Evolutionary conservation across 2,888 invertebrate species (phyloP), one percentile per base, ranked within the genome.

Genomic region (Dicyrtomina minuta): DNA sequence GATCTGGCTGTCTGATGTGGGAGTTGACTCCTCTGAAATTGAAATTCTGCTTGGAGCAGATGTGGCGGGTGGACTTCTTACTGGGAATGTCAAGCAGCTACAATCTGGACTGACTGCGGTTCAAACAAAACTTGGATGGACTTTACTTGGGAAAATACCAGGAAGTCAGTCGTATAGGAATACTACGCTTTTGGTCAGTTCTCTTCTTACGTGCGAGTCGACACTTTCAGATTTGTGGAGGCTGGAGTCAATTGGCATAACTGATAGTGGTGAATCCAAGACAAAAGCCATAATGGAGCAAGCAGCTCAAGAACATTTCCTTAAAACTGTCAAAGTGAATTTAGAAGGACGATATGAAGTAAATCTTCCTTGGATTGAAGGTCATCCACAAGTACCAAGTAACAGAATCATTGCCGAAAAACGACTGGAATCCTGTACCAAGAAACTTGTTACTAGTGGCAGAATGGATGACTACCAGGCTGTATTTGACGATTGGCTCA

Each of bases 51-150:
- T 66, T 44, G 66, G 66, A 66, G 59, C 58, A 1, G 58, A 66
- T 26, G 4, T 10, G 6, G 20, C 39, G 17, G 66, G 46, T 1
- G 1, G 20, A 27, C 26, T 66, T 1, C 44, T 58, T 1, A 66
- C 66, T 12, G 66, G 66, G 15, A 22, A 15, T 3, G 8, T 44
- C 3, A 3, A 26, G 2, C 46, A 46, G 10, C 22, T 66, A 17
- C 15, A 44, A 6, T 46, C 20, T n/a, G 66, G 66, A 10, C 44
- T 66, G 4, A 46, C 56, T 13, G 68, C 68, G 1, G 33, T 60
- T 27, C 51, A 61, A 20, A 68, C 68, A 6, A 22, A 41, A 10
- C 15, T 68, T 6, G 68, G 68, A 22, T 68, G 68, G 68, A 61
- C 51, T 26, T 12, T 68, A n/a, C 60, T 61, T 49, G 68, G n/a